Percentiles rank a stretch among this genome's conserved stretches.
These are phyloP conservation scores for Strigamia crassipes DNA, from an alignment of 2,888 invertebrate species.

Conservation along the genomic window DNA sequence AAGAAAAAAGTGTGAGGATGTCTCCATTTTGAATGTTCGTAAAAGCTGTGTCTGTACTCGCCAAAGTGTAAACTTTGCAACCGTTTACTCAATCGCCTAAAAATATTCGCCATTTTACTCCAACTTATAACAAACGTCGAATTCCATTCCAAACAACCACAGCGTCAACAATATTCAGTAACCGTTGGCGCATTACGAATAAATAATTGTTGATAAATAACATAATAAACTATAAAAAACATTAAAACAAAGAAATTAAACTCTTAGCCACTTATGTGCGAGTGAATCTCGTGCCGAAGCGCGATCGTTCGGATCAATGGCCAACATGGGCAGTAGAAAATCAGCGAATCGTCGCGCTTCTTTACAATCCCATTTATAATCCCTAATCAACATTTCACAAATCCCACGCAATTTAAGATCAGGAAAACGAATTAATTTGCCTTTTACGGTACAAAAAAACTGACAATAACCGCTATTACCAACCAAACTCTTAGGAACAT, in stretches of 20 bases:
- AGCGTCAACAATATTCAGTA: no score
- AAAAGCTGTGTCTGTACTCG: not conserved
- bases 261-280: conserved; percentile 85
- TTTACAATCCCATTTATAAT: conserved; percentile 91
- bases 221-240: no score
- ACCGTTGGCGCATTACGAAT: no score
- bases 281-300: conserved; percentile 94
- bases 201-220: no score
- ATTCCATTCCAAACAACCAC: no score
- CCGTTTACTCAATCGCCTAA: not conserved
- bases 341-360: conserved; percentile 91
- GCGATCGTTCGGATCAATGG: conserved; percentile 89
- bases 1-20: not conserved
- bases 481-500: conserved; percentile 91
- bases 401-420: conserved; percentile 96
- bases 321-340: conserved; percentile 95
- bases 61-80: not conserved
- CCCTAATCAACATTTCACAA: conserved; percentile 90
- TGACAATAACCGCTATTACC: conserved; percentile 90
- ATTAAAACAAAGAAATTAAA: no score
- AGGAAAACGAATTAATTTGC: conserved; percentile 89
- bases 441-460: conserved; percentile 75
- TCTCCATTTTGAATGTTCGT: not conserved
- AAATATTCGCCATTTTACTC: not conserved
- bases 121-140: no score